phyloP scores from a whole-genome alignment of 2,888 invertebrate genomes.

The Lysandra coridon region DNA sequence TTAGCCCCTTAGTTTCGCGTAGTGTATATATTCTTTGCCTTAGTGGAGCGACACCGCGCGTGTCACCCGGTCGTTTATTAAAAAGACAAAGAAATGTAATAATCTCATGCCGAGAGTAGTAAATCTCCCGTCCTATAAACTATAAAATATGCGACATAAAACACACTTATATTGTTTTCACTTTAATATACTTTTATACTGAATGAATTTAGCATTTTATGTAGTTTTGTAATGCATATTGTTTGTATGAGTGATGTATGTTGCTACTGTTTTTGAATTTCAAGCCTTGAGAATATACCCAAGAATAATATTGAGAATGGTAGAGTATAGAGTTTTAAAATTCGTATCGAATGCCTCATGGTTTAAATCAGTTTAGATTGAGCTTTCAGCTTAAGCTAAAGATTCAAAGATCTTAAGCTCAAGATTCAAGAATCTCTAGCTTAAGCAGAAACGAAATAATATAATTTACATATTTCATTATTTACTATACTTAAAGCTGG shows the following conservation, averaged over 20 bases:
- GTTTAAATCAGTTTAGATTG: background rate
- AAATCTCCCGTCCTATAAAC: slow-evolving; percentile 78
- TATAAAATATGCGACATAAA: slow-evolving; percentile 75
- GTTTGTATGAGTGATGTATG: background rate
- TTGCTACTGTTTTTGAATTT: background rate
- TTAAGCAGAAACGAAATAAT: no score
- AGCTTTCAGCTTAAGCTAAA: background rate
- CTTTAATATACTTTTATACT: slow-evolving; percentile 74
- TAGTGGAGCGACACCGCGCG: background rate
- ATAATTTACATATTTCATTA: no score
- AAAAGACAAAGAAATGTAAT: slow-evolving; percentile 48
- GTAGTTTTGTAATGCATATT: background rate
- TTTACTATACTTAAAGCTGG: no score
- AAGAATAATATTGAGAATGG: background rate
- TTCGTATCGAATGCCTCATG: background rate
- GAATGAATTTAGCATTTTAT: slow-evolving; percentile 67
- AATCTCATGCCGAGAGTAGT: slow-evolving; percentile 58
- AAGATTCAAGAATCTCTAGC: no score
- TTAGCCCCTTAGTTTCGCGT: background rate
- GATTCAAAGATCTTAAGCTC: no score
- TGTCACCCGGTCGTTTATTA: slow-evolving; percentile 10
- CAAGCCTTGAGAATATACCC: background rate
- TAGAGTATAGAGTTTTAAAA: background rate
- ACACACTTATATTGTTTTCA: slow-evolving; percentile 79
- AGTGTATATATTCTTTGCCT: background rate